Conservation (phyloP, 1,140 invertebrate genomes). For the Heliothis subflexa region DNA sequence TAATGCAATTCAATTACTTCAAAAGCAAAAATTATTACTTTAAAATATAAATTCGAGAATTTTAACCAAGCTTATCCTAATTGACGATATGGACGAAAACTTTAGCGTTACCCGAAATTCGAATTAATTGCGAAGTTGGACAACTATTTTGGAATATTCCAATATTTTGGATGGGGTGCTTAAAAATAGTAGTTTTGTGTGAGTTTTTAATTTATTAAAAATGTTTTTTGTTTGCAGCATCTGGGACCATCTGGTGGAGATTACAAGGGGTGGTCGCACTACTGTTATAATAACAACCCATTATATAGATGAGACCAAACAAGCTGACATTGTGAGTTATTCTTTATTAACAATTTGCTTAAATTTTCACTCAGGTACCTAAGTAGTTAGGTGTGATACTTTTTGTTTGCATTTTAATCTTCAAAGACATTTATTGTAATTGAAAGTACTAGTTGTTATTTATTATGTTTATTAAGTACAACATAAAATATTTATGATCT, state of each 20-base stretch:
- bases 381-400: too few relatives aligned
- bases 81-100: constrained; percentile 1
- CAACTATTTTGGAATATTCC: constrained; percentile 1
- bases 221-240: constrained; percentile 88
- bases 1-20: neutral
- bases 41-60: neutral
- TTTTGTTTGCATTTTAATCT: too few relatives aligned
- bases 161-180: too few relatives aligned
- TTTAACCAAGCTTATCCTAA: neutral
- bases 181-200: neutral
- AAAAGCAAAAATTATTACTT: neutral
- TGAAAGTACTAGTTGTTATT: too few relatives aligned
- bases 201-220: neutral
- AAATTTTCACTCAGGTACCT: neutral
- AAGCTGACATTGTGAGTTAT: constrained; percentile 92
- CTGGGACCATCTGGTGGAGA: constrained; percentile 97
- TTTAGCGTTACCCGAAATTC: neutral
- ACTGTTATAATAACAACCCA: constrained; percentile 99
- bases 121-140: neutral
- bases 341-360: neutral
- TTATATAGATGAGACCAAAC: constrained; percentile 98
- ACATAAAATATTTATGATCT: too few relatives aligned
- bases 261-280: constrained; percentile 94
- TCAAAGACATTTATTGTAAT: too few relatives aligned
- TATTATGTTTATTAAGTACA: too few relatives aligned